These are phyloP conservation scores for Artibeus lituratus DNA, from an alignment of 2,797 vertebrate species.

Conservation along the genomic window DNA sequence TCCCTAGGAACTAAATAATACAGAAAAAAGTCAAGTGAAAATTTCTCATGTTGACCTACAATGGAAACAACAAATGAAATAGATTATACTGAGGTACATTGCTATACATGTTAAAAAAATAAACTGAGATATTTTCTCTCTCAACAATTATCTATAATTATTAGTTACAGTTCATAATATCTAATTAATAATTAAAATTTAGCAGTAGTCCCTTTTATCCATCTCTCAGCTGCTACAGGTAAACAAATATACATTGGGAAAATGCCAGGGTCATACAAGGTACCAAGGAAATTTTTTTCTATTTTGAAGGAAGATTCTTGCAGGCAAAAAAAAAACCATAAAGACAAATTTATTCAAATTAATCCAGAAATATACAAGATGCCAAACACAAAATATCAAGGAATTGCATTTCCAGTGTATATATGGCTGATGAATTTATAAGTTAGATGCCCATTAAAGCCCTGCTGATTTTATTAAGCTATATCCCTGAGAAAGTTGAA, in stretches of 20 bases:
- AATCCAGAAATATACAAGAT: neutral
- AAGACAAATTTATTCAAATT: neutral
- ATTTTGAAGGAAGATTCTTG: neutral
- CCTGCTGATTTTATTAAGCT: neutral
- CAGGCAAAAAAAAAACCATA: neutral
- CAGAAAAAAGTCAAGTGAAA: neutral
- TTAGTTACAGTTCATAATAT: neutral
- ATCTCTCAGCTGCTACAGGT: neutral
- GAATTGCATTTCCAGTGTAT: neutral
- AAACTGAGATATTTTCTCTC: neutral
- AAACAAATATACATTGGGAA: neutral
- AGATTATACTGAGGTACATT: neutral
- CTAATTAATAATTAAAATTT: neutral
- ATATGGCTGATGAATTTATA: neutral
- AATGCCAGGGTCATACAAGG: neutral
- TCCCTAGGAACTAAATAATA: neutral
- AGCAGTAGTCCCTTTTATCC: neutral
- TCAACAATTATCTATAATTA: neutral
- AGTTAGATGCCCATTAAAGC: neutral
- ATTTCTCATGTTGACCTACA: neutral
- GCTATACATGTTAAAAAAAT: neutral
- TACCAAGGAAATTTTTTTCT: neutral
- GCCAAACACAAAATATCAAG: neutral
- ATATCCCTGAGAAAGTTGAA: neutral
- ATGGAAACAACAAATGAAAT: neutral